phyloP scores from a whole-genome alignment of 1,140 invertebrate genomes.

The Oreohelix idahoensis region DNA sequence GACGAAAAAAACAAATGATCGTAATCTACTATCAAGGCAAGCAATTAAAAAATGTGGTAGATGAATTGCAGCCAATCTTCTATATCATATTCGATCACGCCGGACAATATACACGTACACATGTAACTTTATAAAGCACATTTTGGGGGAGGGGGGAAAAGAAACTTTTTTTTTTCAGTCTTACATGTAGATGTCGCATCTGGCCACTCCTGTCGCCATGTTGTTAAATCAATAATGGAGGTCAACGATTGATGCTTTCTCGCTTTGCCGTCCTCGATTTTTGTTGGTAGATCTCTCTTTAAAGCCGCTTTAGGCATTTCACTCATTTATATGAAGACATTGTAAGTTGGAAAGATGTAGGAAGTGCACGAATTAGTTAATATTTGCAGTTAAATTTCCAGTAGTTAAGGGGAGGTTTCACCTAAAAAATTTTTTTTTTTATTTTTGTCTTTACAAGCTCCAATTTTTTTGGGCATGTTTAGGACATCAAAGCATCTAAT shows the following conservation, averaged over 20 bases:
- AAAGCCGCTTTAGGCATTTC: not conserved
- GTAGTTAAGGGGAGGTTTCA: too few species aligned
- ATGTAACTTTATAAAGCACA: not conserved
- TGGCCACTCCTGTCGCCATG: slow-evolving; percentile 20
- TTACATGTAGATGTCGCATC: not conserved
- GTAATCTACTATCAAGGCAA: not conserved
- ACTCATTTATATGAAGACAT: too few species aligned
- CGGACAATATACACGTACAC: not conserved
- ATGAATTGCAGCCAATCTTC: not conserved
- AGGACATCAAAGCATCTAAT: too few species aligned
- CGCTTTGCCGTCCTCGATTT: not conserved
- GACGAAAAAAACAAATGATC: too few species aligned
- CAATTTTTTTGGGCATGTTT: too few species aligned
- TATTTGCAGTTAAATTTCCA: not conserved
- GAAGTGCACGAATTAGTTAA: not conserved
- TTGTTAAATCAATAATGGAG: slow-evolving; percentile 34
- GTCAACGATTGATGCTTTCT: slow-evolving; percentile 17
- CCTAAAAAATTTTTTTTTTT: too few species aligned
- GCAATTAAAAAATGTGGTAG: not conserved
- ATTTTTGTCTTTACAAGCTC: too few species aligned
- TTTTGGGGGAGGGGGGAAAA: not conserved
- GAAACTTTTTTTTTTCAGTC: not conserved
- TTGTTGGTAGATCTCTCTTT: not conserved
- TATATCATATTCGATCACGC: not conserved
- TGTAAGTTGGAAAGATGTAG: not conserved